These are phyloP conservation scores for Nomada flava DNA, from an alignment of 2,888 invertebrate species.

Conservation along the genomic window DNA sequence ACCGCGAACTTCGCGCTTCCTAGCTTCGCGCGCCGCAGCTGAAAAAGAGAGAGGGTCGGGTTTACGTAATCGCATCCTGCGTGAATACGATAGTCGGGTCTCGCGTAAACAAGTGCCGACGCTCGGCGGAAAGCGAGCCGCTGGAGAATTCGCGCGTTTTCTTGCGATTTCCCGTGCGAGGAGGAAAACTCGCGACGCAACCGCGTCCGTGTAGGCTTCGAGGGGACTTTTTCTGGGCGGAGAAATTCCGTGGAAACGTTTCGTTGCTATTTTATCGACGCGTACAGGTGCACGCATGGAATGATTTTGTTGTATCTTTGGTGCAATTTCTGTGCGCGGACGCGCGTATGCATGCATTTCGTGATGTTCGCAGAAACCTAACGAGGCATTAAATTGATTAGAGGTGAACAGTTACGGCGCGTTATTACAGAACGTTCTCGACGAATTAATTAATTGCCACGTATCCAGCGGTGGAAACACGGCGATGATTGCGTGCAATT, in stretches of 20 bases:
- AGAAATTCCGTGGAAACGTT: no score
- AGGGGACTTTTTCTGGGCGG: not conserved
- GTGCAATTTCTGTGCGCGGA: no score
- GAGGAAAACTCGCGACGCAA: slow-evolving; percentile 17
- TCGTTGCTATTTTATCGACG: no score
- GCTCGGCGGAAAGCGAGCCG: slow-evolving; percentile 30
- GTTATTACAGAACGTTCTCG: slow-evolving; percentile 14
- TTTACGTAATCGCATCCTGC: slow-evolving; percentile 70
- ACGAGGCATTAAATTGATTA: slow-evolving; percentile 13
- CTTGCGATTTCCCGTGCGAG: slow-evolving; percentile 9
- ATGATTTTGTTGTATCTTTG: no score
- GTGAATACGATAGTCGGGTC: slow-evolving; percentile 63
- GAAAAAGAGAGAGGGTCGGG: slow-evolving; percentile 45
- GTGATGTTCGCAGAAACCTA: slow-evolving; percentile 1
- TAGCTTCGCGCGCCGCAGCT: slow-evolving; percentile 23
- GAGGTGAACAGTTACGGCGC: slow-evolving; percentile 12
- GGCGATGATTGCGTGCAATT: not conserved
- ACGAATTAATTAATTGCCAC: slow-evolving; percentile 30
- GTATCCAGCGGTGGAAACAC: not conserved
- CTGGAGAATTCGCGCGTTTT: slow-evolving; percentile 27
- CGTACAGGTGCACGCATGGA: no score
- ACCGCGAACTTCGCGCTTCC: slow-evolving; percentile 64
- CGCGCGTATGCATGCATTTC: not conserved
- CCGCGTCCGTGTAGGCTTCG: not conserved
- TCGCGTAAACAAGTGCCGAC: slow-evolving; percentile 51